These are phyloP conservation scores for Oryzias javanicus DNA, from an alignment of 2,113 vertebrate species.

Conservation along the genomic window DNA sequence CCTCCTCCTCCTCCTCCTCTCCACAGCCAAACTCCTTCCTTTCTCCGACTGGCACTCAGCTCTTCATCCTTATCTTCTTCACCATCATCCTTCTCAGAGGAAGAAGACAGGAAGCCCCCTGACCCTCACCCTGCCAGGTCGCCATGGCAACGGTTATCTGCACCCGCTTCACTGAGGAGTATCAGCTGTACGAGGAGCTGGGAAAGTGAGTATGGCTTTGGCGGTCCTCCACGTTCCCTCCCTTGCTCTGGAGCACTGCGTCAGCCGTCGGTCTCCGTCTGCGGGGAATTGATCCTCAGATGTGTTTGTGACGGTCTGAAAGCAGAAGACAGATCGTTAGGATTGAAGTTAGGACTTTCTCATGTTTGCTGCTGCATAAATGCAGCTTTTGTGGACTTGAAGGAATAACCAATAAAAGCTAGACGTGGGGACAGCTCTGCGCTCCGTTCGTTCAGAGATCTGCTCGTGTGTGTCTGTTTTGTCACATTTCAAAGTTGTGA, in stretches of 20 bases:
- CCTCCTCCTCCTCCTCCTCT: constrained; percentile 35
- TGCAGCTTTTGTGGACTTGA: no score
- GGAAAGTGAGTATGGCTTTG: constrained; percentile 62
- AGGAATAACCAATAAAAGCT: no score
- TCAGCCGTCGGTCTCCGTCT: no score
- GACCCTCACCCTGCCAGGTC: constrained; percentile 52
- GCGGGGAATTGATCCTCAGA: no score
- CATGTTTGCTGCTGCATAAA: no score
- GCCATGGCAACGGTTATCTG: constrained; percentile 75
- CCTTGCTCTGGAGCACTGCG: neutral
- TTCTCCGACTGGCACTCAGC: constrained; percentile 21
- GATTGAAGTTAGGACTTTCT: no score
- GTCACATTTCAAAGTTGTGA: no score
- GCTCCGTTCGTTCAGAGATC: no score
- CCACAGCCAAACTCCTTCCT: constrained; percentile 7
- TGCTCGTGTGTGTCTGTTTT: no score
- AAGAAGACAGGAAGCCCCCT: constrained; percentile 42
- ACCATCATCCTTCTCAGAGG: constrained; percentile 36
- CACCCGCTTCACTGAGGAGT: constrained; percentile 73
- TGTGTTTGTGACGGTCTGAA: no score
- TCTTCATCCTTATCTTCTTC: constrained; percentile 27
- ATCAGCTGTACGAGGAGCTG: constrained; percentile 72
- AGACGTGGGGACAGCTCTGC: no score
- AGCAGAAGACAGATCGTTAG: no score
- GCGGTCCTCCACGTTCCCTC: constrained; percentile 17